Evolutionary conservation across 2,113 vertebrate genomes (phyloP).

Genomic region (Scomber japonicus): DNA sequence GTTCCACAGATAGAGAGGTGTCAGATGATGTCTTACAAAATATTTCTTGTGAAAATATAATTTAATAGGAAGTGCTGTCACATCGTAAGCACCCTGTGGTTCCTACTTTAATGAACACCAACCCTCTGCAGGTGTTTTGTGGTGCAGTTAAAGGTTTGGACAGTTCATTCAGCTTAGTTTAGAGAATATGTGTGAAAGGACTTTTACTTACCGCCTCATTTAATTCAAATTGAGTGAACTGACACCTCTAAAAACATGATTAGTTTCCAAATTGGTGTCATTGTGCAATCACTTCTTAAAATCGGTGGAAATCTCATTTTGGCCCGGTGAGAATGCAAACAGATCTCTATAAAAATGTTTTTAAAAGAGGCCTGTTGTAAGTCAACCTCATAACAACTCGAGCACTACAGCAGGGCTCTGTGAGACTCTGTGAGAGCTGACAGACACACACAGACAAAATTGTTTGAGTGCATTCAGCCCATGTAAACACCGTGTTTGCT

Average conservation of each 20-base stretch:
- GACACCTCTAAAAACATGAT: neutral
- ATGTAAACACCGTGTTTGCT: slow-evolving; percentile 58
- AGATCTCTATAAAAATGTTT: neutral
- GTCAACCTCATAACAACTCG: neutral
- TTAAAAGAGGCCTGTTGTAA: slow-evolving; percentile 28
- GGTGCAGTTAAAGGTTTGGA: too few species aligned
- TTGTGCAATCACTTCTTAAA: slow-evolving; percentile 7
- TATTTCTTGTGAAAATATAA: too few species aligned
- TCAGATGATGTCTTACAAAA: too few species aligned
- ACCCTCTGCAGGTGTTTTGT: too few species aligned
- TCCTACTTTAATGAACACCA: too few species aligned
- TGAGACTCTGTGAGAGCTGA: slow-evolving; percentile 51
- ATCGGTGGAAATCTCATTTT: slow-evolving; percentile 5
- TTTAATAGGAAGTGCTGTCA: too few species aligned
- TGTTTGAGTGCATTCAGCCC: slow-evolving; percentile 41
- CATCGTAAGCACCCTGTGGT: too few species aligned
- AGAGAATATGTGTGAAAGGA: neutral
- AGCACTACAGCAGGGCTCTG: slow-evolving; percentile 48
- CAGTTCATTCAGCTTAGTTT: too few species aligned
- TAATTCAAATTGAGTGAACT: neutral
- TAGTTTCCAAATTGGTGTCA: neutral
- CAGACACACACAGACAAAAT: slow-evolving; percentile 1
- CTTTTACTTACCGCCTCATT: slow-evolving; percentile 4
- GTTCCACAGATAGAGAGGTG: too few species aligned
- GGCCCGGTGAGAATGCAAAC: slow-evolving; percentile 26